phyloP scores from a whole-genome alignment of 2,113 vertebrate genomes.

The Capreolus pygargus region DNA sequence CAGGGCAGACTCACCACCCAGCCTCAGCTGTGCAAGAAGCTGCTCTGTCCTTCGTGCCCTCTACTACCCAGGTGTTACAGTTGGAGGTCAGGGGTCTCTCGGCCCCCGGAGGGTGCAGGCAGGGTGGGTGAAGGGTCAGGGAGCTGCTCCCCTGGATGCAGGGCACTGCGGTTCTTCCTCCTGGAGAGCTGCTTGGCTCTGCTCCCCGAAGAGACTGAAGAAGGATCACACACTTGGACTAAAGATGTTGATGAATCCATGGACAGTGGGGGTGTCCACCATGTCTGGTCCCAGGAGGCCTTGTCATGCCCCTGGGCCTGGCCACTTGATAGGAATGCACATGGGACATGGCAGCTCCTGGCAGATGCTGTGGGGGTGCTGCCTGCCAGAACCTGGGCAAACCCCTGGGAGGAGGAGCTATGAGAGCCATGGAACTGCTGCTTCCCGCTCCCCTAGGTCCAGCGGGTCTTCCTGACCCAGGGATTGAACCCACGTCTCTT shows the following conservation, averaged over 20 bases:
- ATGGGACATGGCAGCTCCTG: too few relatives aligned
- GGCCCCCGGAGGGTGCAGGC: neutral
- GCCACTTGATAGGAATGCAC: accelerated
- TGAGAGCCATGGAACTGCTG: neutral
- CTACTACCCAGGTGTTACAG: neutral
- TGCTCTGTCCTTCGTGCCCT: accelerated
- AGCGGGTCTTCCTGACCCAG: neutral
- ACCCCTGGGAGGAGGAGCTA: neutral
- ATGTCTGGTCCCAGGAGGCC: neutral
- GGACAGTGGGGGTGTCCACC: too few relatives aligned
- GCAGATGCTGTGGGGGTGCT: neutral
- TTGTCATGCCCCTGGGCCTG: neutral
- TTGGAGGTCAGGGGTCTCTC: neutral
- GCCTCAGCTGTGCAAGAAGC: neutral
- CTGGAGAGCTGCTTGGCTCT: neutral
- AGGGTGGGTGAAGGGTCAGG: too few relatives aligned
- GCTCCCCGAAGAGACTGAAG: neutral
- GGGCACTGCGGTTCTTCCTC: neutral
- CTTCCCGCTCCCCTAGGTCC: neutral
- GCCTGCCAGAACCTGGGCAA: neutral
- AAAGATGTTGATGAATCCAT: neutral
- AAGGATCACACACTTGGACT: neutral
- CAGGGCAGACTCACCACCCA: neutral
- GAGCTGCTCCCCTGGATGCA: neutral
- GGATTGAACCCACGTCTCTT: neutral